Percentiles rank a stretch among this genome's conserved stretches.
Conservation (phyloP, 2,797 vertebrate species). For the Coracias cyanogaster region DNA sequence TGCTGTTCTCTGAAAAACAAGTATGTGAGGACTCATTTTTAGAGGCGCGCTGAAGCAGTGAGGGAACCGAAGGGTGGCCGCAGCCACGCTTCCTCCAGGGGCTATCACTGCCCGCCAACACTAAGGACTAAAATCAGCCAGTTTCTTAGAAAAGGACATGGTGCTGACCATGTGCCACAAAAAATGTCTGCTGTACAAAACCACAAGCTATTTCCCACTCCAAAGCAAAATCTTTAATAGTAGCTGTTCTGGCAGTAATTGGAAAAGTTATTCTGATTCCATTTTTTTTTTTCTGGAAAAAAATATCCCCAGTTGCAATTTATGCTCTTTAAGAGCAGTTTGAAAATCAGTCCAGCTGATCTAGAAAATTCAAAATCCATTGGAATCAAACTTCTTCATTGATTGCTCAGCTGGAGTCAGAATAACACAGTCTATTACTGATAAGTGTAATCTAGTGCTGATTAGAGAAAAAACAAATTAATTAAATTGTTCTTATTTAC, state of each 20-base stretch:
- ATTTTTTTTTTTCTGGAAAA: not conserved
- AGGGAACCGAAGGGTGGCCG: not conserved
- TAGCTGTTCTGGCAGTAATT: slow-evolving; percentile 24
- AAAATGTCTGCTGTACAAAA: slow-evolving; percentile 44
- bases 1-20: slow-evolving; percentile 59
- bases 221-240: slow-evolving; percentile 5
- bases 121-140: slow-evolving; percentile 5
- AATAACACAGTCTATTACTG: not conserved
- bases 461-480: not conserved
- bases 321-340: slow-evolving; percentile 6
- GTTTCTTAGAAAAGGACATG: slow-evolving; percentile 44
- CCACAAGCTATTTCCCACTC: slow-evolving; percentile 39
- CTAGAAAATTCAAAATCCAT: not conserved
- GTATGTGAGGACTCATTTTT: slow-evolving; percentile 50
- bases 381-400: not conserved
- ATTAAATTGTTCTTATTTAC: not conserved
- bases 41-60: not conserved
- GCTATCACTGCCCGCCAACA: not conserved
- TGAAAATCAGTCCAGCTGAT: slow-evolving; percentile 3
- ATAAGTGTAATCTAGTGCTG: not conserved
- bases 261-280: slow-evolving; percentile 14
- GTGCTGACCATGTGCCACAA: not conserved
- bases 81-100: not conserved
- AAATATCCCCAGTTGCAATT: not conserved
- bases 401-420: not conserved